These are phyloP conservation scores for Bovichtus diacanthus DNA, from an alignment of 2,797 vertebrate species.

Conservation along the genomic window DNA sequence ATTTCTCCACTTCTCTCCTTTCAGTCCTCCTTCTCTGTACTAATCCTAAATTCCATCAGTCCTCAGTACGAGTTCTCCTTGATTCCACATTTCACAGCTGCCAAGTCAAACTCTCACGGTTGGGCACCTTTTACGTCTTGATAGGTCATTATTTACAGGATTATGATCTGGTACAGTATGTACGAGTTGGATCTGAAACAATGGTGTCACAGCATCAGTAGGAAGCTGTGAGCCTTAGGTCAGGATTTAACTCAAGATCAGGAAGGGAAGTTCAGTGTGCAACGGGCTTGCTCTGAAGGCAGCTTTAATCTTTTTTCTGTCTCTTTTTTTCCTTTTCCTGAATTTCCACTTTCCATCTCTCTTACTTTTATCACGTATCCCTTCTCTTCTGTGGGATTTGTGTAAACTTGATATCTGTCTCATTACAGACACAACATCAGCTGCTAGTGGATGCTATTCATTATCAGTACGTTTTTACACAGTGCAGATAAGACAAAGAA, in stretches of 20 bases:
- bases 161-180: neutral
- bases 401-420: slow-evolving; percentile 33
- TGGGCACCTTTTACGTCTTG: neutral
- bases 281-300: slow-evolving; percentile 50
- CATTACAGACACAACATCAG: slow-evolving; percentile 30
- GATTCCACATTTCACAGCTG: slow-evolving; percentile 12
- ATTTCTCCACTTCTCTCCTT: neutral
- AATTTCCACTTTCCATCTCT: slow-evolving; percentile 9
- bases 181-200: slow-evolving; percentile 29
- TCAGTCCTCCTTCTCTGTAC: neutral
- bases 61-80: slow-evolving; percentile 16
- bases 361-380: slow-evolving; percentile 15
- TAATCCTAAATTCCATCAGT: neutral
- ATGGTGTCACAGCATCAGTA: slow-evolving; percentile 2
- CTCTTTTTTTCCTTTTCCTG: neutral
- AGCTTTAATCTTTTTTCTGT: slow-evolving; percentile 46
- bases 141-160: slow-evolving; percentile 16
- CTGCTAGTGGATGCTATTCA: slow-evolving; percentile 25
- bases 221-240: slow-evolving; percentile 12
- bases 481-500: neutral
- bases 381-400: neutral
- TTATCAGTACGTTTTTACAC: slow-evolving; percentile 21
- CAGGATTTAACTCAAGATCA: slow-evolving; percentile 32
- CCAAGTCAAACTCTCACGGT: neutral
- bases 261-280: slow-evolving; percentile 14